Base-by-base conservation (phyloP, 2,797 vertebrate species). In the Enteromius mattozi region DNA sequence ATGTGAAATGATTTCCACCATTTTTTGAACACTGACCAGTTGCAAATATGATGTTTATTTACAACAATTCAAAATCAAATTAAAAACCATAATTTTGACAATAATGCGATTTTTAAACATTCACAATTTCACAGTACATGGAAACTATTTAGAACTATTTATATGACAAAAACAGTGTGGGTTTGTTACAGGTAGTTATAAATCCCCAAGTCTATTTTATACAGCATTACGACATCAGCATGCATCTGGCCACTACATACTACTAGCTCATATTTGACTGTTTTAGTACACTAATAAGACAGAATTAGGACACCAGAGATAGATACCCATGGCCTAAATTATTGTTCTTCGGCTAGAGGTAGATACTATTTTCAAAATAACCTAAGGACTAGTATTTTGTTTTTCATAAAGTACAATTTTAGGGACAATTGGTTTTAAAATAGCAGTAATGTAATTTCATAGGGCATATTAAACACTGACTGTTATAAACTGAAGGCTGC, bases 271-370 rank as follows among this genome's bases (percentile, higher is more conserved):
- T 80, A 65, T 79, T 21, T 79, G 65, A 80, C 78, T 70, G 49
- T 81, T 81, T 71, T 40, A 81, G 79, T 42, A 49, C 79, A 81
- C 33, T 30, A 9, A 40, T 59, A 27, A 69, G 79, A 71, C 79
- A 81, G 47, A 81, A 27, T 24, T 19, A 65, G 75, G 54, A 59
- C 54, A 35, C 30, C 30, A 27, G 13, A 78, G 75, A 75, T n/a
- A 75, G 2, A 70, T 70, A 45, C 30, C 47, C 30, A 7, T 54
- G 47, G 30, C 30, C 72, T 54, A 14, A 49, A 74, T 49, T 19
- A 19, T 71, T 74, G 13, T 74, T 49, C 16, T 19, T 49, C 0
- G 0, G 12, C 35, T 4, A 54, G 49, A 72, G 45, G 49, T 56
- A 33, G 4, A 51, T 21, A n/a, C 30, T 75, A 37, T n/a, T 54